These are phyloP conservation scores for Thryonomys swinderianus DNA, from an alignment of 2,113 vertebrate genomes.

Conservation along the genomic window DNA sequence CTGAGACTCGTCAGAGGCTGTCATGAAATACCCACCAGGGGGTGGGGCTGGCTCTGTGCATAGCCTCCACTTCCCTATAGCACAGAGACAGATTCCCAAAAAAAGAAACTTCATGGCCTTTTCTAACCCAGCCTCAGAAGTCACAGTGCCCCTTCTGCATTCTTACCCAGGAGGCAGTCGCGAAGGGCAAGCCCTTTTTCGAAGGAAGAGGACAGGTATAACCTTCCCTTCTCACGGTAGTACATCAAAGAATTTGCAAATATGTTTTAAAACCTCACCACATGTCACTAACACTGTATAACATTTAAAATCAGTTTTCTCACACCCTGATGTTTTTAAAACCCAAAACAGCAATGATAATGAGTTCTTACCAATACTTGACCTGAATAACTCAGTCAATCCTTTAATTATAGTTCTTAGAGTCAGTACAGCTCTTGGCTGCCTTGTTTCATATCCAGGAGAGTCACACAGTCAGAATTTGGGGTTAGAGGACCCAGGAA, in stretches of 20 bases:
- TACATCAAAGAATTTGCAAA: neutral
- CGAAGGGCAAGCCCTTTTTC: neutral
- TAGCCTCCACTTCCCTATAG: neutral
- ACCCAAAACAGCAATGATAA: neutral
- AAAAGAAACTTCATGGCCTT: neutral
- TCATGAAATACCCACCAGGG: neutral
- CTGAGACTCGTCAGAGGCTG: neutral
- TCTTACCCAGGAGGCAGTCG: neutral
- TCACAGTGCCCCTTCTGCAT: neutral
- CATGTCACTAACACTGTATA: neutral
- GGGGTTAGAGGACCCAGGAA: neutral
- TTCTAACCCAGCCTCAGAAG: neutral
- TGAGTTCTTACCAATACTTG: slow-evolving; percentile 13
- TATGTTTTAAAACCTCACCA: slow-evolving; percentile 31
- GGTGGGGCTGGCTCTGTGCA: neutral
- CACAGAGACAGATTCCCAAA: neutral
- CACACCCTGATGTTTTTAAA: neutral
- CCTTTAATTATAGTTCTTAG: neutral
- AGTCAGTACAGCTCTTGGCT: neutral
- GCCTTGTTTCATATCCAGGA: neutral
- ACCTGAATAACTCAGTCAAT: slow-evolving; percentile 16
- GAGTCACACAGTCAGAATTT: neutral
- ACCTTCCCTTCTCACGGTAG: neutral
- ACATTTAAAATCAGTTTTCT: neutral
- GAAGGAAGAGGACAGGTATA: neutral